These are phyloP conservation scores for Eupelmus urozonus DNA, from an alignment of 2,888 invertebrate species.

Conservation along the genomic window DNA sequence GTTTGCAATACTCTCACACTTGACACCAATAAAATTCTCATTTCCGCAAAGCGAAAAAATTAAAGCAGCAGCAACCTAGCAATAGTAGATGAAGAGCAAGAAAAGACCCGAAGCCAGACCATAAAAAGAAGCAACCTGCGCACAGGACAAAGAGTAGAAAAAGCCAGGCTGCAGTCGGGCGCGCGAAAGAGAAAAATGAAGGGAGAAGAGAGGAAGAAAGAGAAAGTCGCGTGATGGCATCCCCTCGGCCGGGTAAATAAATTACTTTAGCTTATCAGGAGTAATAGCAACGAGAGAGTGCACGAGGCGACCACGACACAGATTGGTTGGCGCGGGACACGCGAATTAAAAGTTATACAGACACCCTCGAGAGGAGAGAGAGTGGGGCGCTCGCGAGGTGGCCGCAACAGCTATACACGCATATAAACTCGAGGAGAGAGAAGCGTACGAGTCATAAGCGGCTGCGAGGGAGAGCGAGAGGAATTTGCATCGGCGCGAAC, in stretches of 20 bases:
- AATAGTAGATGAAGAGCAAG: not conserved
- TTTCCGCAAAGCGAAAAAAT: not conserved
- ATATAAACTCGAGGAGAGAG: too few species aligned
- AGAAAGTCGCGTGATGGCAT: constrained; percentile 75
- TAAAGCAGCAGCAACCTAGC: not conserved
- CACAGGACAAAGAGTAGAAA: not conserved
- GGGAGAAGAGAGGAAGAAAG: constrained; percentile 43
- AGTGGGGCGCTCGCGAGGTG: not conserved
- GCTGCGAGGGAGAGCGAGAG: constrained; percentile 1
- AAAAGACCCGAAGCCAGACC: not conserved
- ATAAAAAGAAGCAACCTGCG: not conserved
- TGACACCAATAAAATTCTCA: not conserved
- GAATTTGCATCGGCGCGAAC: constrained; percentile 51
- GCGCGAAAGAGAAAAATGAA: not conserved
- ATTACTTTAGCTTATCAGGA: constrained; percentile 76
- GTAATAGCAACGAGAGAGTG: too few species aligned
- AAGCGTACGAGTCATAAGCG: constrained; percentile 20
- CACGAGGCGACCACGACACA: constrained; percentile 76
- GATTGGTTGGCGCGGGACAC: constrained; percentile 76
- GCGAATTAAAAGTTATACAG: constrained; percentile 77
- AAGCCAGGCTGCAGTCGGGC: not conserved
- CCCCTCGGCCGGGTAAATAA: constrained; percentile 74
- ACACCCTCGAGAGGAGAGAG: constrained; percentile 41
- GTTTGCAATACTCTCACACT: not conserved
- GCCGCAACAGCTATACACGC: too few species aligned